Evolutionary conservation across 2,113 vertebrate genomes (phyloP).

Genomic region (Poecile atricapillus): DNA sequence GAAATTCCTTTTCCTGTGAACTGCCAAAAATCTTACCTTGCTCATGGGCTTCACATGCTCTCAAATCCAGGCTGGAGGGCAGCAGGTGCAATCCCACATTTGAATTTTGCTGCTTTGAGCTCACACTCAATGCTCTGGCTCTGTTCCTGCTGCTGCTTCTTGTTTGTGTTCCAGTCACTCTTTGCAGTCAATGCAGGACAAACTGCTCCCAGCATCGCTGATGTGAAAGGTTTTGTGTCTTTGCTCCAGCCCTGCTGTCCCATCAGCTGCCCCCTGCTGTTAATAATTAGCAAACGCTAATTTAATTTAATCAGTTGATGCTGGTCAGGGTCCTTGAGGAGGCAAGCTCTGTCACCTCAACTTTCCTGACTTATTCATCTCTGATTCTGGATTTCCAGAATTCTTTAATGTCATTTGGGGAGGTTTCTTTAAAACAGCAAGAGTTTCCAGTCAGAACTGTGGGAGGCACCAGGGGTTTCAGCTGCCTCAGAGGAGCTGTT

Average conservation of each 20-base stretch:
- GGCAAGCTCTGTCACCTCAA: not conserved
- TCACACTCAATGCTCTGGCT: rapidly evolving
- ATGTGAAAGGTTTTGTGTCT: not conserved
- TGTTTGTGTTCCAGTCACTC: not conserved
- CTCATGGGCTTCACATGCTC: rapidly evolving
- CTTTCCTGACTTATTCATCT: rapidly evolving
- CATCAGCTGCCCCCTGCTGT: not conserved
- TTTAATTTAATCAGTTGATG: not conserved
- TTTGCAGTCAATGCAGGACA: not conserved
- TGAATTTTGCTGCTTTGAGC: not conserved
- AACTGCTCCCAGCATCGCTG: rapidly evolving
- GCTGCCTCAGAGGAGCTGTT: not conserved
- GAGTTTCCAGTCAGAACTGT: not conserved
- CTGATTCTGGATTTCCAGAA: not conserved
- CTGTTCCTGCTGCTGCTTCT: not conserved
- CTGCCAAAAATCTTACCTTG: not conserved
- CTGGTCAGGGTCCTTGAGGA: not conserved
- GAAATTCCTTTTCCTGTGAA: not conserved
- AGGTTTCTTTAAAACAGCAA: not conserved
- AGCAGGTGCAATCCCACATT: not conserved
- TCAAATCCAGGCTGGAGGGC: not conserved
- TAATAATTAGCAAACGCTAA: not conserved
- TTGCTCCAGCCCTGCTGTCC: rapidly evolving
- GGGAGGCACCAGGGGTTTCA: rapidly evolving
- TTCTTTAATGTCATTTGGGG: not conserved